Conservation (phyloP, 2,797 vertebrate species). For the Cheirogaleus major region DNA sequence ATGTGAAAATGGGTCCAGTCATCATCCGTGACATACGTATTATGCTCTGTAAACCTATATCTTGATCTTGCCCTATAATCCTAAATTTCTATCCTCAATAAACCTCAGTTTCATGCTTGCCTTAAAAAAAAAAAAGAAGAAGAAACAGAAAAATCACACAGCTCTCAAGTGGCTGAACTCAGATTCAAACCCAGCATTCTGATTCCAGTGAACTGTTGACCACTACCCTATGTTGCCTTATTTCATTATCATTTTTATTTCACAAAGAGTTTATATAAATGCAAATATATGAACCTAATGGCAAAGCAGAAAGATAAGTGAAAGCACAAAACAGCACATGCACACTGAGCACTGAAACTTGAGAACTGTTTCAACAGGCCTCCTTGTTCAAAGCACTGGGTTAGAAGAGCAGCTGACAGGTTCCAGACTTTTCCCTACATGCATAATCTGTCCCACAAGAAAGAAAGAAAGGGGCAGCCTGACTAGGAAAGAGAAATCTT, state of each 20-base stretch:
- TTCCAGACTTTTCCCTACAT: not conserved
- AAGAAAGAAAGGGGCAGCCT: not conserved
- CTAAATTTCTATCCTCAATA: too few species aligned
- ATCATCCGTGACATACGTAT: too few species aligned
- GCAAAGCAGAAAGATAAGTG: not conserved
- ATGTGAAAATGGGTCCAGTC: too few species aligned
- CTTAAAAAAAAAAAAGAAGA: too few species aligned
- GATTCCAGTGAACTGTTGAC: not conserved
- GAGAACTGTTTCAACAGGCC: not conserved
- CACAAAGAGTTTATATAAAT: not conserved
- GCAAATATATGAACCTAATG: not conserved
- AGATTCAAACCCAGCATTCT: not conserved
- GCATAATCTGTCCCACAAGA: not conserved
- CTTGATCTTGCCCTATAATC: too few species aligned
- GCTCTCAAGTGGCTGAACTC: not conserved
- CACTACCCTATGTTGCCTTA: fast-evolving
- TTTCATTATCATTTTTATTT: not conserved
- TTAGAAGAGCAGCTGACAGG: not conserved
- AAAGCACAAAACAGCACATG: not conserved
- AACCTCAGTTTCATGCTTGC: too few species aligned
- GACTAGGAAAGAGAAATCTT: not conserved
- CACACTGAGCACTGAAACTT: not conserved
- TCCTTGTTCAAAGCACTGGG: not conserved
- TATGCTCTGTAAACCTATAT: too few species aligned
- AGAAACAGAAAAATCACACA: not conserved